Percentiles rank a stretch among this genome's conserved stretches.
phyloP scores from a whole-genome alignment of 1,140 invertebrate species.

The Cherax quadricarinatus region DNA sequence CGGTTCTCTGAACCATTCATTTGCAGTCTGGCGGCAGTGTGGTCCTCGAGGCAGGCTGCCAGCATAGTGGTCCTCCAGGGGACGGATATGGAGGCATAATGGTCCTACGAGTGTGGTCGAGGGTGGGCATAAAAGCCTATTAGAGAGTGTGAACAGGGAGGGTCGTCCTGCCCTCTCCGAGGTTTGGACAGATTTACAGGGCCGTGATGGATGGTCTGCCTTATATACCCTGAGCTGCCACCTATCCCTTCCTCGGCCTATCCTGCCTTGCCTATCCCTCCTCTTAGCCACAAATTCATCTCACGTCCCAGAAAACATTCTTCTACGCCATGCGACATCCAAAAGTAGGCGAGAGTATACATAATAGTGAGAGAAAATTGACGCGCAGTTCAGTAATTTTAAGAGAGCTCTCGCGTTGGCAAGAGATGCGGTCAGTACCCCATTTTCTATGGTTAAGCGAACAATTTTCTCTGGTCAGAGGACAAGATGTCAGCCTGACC shows the following conservation, averaged over 20 bases:
- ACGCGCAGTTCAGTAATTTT: background rate
- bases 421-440: background rate
- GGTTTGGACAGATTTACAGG: conserved; percentile 31
- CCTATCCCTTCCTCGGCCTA: background rate
- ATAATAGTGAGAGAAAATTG: background rate
- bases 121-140: background rate
- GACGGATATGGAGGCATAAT: background rate
- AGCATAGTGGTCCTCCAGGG: background rate
- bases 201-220: background rate
- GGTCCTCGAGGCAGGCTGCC: too few species aligned
- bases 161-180: background rate
- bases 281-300: too few species aligned
- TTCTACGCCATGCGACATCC: background rate
- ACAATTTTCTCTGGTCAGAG: conserved; percentile 47
- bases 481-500: conserved; percentile 22
- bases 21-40: too few species aligned
- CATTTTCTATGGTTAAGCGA: conserved; percentile 42
- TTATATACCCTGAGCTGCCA: too few species aligned
- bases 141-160: conserved; percentile 9
- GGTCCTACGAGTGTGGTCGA: background rate
- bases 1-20: too few species aligned
- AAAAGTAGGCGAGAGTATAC: too few species aligned
- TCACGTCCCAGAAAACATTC: background rate
- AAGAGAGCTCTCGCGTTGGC: background rate
- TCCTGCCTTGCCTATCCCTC: background rate